Conservation (phyloP, 2,888 invertebrate genomes). For the Eustalomyia histrio region DNA sequence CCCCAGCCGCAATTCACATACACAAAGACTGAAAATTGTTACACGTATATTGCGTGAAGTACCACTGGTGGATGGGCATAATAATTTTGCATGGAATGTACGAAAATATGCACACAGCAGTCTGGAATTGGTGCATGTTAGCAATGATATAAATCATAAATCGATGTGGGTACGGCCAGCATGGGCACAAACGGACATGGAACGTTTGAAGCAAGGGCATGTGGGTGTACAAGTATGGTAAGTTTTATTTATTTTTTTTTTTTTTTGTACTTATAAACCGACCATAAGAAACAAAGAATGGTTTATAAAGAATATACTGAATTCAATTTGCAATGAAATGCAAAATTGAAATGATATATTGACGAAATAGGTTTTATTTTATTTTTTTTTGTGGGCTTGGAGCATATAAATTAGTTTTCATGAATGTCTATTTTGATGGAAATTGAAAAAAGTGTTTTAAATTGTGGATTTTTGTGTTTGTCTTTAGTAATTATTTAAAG, state of each 20-base stretch:
- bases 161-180: constrained; percentile 92
- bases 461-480: too few species aligned
- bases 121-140: constrained; percentile 80
- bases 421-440: too few species aligned
- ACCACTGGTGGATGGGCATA: constrained; percentile 84
- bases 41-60: constrained; percentile 77
- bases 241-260: constrained; percentile 68
- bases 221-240: constrained; percentile 94
- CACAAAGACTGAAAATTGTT: constrained; percentile 79
- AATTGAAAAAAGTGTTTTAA: too few species aligned
- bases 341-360: background rate
- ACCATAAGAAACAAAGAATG: background rate
- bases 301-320: too few species aligned
- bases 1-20: constrained; percentile 79
- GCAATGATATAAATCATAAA: constrained; percentile 76
- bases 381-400: too few species aligned
- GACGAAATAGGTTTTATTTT: too few species aligned
- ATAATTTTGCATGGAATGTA: constrained; percentile 94
- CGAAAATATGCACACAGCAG: constrained; percentile 92
- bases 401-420: too few species aligned
- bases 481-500: too few species aligned
- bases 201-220: constrained; percentile 88
- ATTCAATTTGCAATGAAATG: background rate
- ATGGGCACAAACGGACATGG: constrained; percentile 96
- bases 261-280: too few species aligned